phyloP scores from a whole-genome alignment of 2,888 invertebrate genomes.

The Clunio marinus region DNA sequence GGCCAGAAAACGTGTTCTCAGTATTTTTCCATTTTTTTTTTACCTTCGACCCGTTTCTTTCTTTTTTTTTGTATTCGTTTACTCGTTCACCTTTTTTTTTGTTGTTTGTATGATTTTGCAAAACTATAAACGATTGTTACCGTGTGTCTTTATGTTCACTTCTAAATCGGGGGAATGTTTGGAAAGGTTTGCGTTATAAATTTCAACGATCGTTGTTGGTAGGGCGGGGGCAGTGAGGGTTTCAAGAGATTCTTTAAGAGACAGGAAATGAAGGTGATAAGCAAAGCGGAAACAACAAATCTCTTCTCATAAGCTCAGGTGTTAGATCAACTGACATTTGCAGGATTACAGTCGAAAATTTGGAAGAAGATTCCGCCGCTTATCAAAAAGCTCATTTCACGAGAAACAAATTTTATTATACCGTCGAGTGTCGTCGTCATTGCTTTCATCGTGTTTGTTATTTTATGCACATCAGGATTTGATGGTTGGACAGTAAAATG shows the following conservation, averaged over 20 bases:
- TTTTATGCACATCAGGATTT: no score
- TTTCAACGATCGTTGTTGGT: not conserved
- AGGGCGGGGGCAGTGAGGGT: not conserved
- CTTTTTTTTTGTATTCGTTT: not conserved
- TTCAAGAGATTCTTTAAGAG: not conserved
- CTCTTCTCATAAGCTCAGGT: no score
- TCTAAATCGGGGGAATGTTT: not conserved
- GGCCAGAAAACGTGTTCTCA: not conserved
- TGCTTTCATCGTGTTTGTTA: no score
- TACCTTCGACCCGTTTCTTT: not conserved
- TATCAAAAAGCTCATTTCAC: no score
- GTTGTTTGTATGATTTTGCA: slow-evolving; percentile 2
- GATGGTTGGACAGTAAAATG: no score
- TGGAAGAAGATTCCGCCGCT: no score
- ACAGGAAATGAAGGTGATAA: not conserved
- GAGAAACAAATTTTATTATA: no score
- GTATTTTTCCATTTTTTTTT: not conserved
- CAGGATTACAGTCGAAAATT: no score
- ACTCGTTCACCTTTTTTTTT: not conserved
- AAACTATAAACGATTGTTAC: slow-evolving; percentile 37
- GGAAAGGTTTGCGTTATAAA: slow-evolving; percentile 16
- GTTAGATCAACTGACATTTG: no score
- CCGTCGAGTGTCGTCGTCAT: no score
- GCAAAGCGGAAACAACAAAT: slow-evolving; percentile 15
- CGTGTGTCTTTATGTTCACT: not conserved